phyloP scores from a whole-genome alignment of 1,140 invertebrate species.

The Drosophila murphyi region DNA sequence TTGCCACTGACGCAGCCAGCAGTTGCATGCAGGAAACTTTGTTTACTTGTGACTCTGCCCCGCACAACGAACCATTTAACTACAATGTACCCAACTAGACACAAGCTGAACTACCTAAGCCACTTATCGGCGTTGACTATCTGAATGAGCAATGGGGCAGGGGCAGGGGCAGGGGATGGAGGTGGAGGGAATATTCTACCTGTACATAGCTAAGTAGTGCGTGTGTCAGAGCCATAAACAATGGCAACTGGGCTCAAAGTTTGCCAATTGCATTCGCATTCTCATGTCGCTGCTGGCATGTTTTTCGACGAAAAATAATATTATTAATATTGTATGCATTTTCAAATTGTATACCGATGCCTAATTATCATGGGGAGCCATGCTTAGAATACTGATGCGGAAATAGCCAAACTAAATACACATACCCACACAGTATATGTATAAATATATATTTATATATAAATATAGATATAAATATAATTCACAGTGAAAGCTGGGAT shows the following conservation, averaged over 20 bases:
- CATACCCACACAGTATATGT: too few species aligned
- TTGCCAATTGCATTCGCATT: slow-evolving; percentile 35
- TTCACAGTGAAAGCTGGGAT: slow-evolving; percentile 17
- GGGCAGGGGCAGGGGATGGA: background rate
- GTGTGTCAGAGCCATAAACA: slow-evolving; percentile 70
- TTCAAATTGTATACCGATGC: slow-evolving; percentile 58
- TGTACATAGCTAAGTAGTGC: slow-evolving; percentile 43
- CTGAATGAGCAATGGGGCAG: slow-evolving; percentile 10
- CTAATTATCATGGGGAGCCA: slow-evolving; percentile 55
- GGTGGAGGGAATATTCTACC: slow-evolving; percentile 3
- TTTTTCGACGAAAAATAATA: slow-evolving; percentile 69
- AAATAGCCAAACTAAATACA: slow-evolving; percentile 10
- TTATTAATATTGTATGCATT: slow-evolving; percentile 79
- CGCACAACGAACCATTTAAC: slow-evolving; percentile 11
- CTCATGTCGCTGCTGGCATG: slow-evolving; percentile 48
- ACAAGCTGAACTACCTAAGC: slow-evolving; percentile 30
- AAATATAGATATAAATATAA: slow-evolving; percentile 13
- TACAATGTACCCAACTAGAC: slow-evolving; percentile 42
- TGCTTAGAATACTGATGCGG: slow-evolving; percentile 51
- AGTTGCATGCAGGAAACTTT: slow-evolving; percentile 42
- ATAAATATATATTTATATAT: background rate
- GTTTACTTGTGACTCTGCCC: slow-evolving; percentile 31
- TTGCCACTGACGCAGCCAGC: background rate
- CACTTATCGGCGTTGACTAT: slow-evolving; percentile 59
- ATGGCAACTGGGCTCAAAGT: slow-evolving; percentile 33